Percentiles rank a stretch among this genome's conserved stretches.
phyloP scores from a whole-genome alignment of 2,888 invertebrate genomes.

The Rhynchonema sp. region DNA sequence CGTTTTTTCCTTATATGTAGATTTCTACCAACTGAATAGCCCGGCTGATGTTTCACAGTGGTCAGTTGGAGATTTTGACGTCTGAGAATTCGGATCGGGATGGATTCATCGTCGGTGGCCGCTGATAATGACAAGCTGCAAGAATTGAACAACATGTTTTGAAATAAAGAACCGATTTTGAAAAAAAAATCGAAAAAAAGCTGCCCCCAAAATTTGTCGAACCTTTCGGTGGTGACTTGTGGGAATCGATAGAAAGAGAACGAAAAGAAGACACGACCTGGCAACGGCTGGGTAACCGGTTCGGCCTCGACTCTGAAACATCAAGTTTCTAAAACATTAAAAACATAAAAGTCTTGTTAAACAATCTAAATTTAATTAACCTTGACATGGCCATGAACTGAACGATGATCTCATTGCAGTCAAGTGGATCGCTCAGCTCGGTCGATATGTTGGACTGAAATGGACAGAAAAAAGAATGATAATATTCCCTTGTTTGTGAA shows the following conservation, averaged over 20 bases:
- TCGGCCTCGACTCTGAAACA: background rate
- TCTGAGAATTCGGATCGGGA: background rate
- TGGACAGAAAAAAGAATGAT: too few species aligned
- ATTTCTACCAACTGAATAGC: background rate
- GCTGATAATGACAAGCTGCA: background rate
- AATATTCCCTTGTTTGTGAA: too few species aligned
- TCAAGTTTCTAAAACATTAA: background rate
- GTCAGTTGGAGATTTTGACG: background rate
- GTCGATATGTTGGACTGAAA: too few species aligned
- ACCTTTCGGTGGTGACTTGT: conserved; percentile 35
- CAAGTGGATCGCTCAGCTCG: conserved; percentile 30
- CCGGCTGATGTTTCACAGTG: background rate
- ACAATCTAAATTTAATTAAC: background rate
- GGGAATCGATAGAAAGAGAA: conserved; percentile 37
- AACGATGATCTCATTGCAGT: conserved; percentile 33
- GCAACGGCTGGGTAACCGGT: conserved; percentile 3
- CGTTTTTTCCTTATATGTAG: too few species aligned
- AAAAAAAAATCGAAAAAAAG: background rate
- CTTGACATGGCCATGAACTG: conserved; percentile 32
- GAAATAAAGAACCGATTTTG: background rate
- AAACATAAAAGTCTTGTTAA: too few species aligned
- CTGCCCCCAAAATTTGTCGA: background rate
- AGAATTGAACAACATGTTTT: background rate
- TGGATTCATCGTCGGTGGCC: background rate
- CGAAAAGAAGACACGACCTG: conserved; percentile 32